phyloP scores from a whole-genome alignment of 23 tunicate species.

The Styela plicata region DNA sequence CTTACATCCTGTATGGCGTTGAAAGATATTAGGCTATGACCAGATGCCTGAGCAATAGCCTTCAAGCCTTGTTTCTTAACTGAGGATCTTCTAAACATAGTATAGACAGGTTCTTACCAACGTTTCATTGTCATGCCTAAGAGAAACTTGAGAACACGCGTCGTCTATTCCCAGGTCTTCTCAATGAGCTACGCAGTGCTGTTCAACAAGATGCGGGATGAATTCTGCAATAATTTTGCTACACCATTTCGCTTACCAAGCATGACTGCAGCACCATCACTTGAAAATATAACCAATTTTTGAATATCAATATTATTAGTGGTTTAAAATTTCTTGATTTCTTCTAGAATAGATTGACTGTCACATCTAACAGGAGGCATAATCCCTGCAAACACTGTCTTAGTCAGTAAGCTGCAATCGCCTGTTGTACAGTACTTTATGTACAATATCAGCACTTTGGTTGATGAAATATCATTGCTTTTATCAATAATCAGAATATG shows the following conservation, averaged over 20 bases:
- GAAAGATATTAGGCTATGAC: conserved; percentile 36
- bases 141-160: conserved; percentile 33
- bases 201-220: conserved; percentile 23
- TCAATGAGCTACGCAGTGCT: conserved; percentile 48
- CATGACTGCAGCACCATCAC: conserved; percentile 34
- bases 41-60: conserved; percentile 39
- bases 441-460: conserved; percentile 30
- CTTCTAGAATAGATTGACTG: not conserved
- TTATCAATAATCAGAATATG: conserved; percentile 27
- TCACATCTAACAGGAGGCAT: conserved; percentile 7
- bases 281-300: conserved; percentile 29
- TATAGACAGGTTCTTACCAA: too few relatives aligned
- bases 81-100: too few relatives aligned
- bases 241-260: conserved; percentile 29
- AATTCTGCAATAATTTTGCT: conserved; percentile 35
- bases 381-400: conserved; percentile 38
- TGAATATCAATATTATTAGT: not conserved
- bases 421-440: conserved; percentile 30
- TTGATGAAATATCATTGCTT: conserved; percentile 26
- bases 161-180: conserved; percentile 44
- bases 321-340: not conserved
- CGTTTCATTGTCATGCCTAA: conserved; percentile 36
- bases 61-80: too few relatives aligned
- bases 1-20: conserved; percentile 38
- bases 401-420: conserved; percentile 22